A percentile compares a stretch with the other conserved stretches of the same genome.
Evolutionary conservation across 2,113 vertebrate genomes (phyloP).

Genomic region (Penelope pileata): DNA sequence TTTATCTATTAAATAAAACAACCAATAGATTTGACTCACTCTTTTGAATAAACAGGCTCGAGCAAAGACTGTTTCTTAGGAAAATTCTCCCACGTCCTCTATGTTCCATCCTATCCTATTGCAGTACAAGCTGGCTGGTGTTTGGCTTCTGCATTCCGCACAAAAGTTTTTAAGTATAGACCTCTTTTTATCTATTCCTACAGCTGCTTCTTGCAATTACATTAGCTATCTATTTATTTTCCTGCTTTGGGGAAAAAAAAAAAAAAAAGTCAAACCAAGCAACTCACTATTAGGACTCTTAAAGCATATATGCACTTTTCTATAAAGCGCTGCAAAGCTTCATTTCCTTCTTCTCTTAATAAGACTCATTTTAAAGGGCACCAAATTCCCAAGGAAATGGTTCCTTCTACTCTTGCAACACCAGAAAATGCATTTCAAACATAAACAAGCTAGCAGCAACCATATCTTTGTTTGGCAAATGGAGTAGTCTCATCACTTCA

Average conservation of each 20-base stretch:
- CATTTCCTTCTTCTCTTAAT: slow-evolving; percentile 30
- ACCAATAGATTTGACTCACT: neutral
- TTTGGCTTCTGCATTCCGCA: slow-evolving; percentile 17
- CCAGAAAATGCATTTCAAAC: slow-evolving; percentile 61
- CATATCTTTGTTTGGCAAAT: slow-evolving; percentile 77
- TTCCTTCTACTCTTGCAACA: slow-evolving; percentile 37
- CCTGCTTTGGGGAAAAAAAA: neutral
- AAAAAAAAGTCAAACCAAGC: neutral
- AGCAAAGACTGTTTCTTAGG: neutral
- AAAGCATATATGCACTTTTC: slow-evolving; percentile 23
- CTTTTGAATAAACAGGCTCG: slow-evolving; percentile 26
- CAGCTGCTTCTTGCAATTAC: slow-evolving; percentile 51
- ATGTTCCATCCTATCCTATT: neutral
- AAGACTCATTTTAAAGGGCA: slow-evolving; percentile 51
- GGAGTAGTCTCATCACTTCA: slow-evolving; percentile 74
- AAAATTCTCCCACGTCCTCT: neutral
- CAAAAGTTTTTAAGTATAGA: slow-evolving; percentile 31
- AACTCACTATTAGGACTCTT: neutral
- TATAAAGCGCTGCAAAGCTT: slow-evolving; percentile 4
- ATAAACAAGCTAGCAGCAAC: slow-evolving; percentile 70
- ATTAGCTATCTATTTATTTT: slow-evolving; percentile 47
- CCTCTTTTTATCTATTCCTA: slow-evolving; percentile 45
- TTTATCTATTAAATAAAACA: slow-evolving; percentile 3
- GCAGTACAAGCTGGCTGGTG: slow-evolving; percentile 7
- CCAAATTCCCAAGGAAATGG: slow-evolving; percentile 44